Evolutionary conservation across 2,888 invertebrate genomes (phyloP), one percentile per base, ranked within the genome.

Genomic region (Melinaea menophilus): DNA sequence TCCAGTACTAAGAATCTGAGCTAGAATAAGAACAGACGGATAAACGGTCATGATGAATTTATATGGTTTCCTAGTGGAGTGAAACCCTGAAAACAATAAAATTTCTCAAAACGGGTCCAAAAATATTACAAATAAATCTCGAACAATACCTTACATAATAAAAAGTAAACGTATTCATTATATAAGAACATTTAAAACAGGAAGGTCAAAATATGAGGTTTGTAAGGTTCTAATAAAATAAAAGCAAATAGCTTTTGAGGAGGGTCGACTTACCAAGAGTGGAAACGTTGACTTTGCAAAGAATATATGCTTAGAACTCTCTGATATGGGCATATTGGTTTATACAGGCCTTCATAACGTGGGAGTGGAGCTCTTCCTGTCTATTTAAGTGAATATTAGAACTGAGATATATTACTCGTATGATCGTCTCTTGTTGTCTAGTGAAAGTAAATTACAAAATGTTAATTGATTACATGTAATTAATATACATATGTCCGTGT

Each of bases 241-340:
- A 59, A 57, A 59, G 45, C 7, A 57, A 59, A 51, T 56, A 45
- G 48, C 33, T 34, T 60, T 63, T 37, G 63, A 60, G 54, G 57
- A 46, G 63, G 63, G 60, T 63, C 45, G n/a, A 63, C 54, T 51
- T 59, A 63, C 22, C 13, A 59, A 56, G 34, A 59, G 33, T 13
- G 55, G 33, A 55, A 48, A 55, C 13, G 35, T 56, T 22, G 37
- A 51, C 51, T 51, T 51, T 35, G 12, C 63, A 45, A 64, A 63
- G 64, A 63, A 68, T 56, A 64, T 66, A 63, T 33, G 56, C 59
- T 62, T 62, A 57, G 62, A 68, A 65, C 60, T 33, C 55, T 56
- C 34, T 57, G 59, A 45, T 66, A 66, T 55, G 59, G 63, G 59
- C 62, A 61, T 65, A 65, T 69, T 69, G 65, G 65, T 69, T 69